Conservation (phyloP, 2,888 invertebrate genomes). For the Chymomyza amoena region DNA sequence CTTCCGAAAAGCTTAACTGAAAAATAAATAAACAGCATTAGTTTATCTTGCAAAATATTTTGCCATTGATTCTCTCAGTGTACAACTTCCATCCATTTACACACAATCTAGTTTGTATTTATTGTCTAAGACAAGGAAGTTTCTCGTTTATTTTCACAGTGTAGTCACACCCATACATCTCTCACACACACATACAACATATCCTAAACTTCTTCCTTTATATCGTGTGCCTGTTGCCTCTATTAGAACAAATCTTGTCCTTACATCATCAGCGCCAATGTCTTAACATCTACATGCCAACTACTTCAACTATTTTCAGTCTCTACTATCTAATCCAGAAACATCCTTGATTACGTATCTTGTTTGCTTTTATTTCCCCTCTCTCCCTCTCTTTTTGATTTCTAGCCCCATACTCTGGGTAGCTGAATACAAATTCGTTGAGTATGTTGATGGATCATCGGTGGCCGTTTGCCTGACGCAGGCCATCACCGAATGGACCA, state of each 20-base stretch:
- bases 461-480: constrained; percentile 89
- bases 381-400: constrained; percentile 17
- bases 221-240: constrained; percentile 17
- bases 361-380: constrained; percentile 42
- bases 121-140: background rate
- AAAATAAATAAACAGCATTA: too few species aligned
- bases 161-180: background rate
- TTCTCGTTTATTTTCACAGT: constrained; percentile 14
- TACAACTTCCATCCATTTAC: background rate
- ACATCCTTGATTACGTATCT: constrained; percentile 45
- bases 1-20: too few species aligned
- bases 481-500: constrained; percentile 87
- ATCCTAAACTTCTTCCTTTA: constrained; percentile 12
- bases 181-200: background rate
- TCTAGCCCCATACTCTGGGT: constrained; percentile 89
- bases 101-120: background rate
- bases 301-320: constrained; percentile 15
- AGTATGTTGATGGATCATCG: constrained; percentile 85
- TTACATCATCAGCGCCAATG: constrained; percentile 12
- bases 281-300: constrained; percentile 6
- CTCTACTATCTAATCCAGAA: background rate
- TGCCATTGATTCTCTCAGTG: background rate
- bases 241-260: background rate
- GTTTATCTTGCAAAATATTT: background rate
- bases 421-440: constrained; percentile 85